These are phyloP conservation scores for Scolopax rusticola DNA, from an alignment of 2,797 vertebrate genomes.

Conservation along the genomic window DNA sequence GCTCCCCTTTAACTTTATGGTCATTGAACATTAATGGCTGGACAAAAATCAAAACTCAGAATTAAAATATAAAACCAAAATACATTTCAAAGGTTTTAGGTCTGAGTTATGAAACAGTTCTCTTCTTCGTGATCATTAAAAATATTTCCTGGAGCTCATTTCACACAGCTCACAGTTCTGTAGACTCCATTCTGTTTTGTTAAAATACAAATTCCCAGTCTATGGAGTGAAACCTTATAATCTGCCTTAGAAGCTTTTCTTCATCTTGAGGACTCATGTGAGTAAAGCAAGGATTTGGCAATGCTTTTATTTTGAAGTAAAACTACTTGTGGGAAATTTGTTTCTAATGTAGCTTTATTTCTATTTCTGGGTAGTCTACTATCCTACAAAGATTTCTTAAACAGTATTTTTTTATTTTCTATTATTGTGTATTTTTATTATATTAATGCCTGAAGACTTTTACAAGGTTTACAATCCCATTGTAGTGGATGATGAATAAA, in stretches of 20 bases:
- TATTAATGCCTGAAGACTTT: neutral
- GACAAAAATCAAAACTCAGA: neutral
- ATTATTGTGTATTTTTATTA: neutral
- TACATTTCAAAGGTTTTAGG: neutral
- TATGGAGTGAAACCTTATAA: neutral
- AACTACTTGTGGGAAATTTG: neutral
- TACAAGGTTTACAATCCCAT: neutral
- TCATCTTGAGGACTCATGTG: neutral
- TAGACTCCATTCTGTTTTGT: neutral
- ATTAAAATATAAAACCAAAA: neutral
- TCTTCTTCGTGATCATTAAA: neutral
- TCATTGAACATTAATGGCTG: neutral
- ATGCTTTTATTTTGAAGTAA: constrained; percentile 28
- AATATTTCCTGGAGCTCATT: neutral
- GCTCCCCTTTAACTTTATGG: neutral
- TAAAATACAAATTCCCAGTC: neutral
- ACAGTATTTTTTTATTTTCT: neutral
- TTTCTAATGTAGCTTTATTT: constrained; percentile 10
- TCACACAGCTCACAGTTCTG: constrained; percentile 1
- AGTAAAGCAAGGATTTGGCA: neutral
- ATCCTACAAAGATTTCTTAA: neutral
- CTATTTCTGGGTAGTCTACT: neutral
- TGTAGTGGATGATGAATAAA: neutral
- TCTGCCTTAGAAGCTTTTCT: neutral
- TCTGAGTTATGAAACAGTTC: neutral